A percentile compares a stretch with the other conserved stretches of the same genome.
Evolutionary conservation across 2,113 vertebrate genomes (phyloP).

Genomic region (Tragelaphus strepsiceros): DNA sequence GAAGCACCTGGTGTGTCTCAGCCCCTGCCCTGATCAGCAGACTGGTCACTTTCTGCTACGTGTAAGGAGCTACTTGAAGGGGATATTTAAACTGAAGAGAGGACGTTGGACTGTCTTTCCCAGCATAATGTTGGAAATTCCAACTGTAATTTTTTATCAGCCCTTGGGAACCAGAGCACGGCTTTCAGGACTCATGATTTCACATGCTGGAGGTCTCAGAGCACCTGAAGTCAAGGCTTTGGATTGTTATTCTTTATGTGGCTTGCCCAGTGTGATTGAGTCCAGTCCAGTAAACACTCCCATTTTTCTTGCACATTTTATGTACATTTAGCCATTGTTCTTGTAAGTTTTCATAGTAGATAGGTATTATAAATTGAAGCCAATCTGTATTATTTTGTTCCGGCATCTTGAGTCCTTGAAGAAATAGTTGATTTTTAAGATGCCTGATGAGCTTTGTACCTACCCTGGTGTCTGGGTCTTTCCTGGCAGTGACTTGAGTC

Average conservation of each 20-base stretch:
- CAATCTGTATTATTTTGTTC: not conserved
- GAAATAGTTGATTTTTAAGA: not conserved
- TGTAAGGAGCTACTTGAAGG: not conserved
- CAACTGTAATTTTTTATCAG: not conserved
- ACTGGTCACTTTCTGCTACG: not conserved
- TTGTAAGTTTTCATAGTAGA: not conserved
- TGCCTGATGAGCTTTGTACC: not conserved
- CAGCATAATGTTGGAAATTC: not conserved
- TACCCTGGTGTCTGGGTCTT: not conserved
- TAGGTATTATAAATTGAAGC: not conserved
- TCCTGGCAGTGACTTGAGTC: not conserved
- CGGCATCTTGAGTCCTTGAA: not conserved
- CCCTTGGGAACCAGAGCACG: not conserved
- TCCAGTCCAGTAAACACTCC: not conserved
- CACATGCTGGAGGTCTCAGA: not conserved
- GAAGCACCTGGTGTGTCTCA: not conserved
- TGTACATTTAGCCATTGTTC: not conserved
- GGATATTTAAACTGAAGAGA: not conserved
- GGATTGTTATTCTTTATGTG: not conserved
- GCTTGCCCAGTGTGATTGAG: not conserved
- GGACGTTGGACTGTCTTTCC: rapidly evolving
- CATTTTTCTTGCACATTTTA: not conserved
- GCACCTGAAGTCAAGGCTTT: not conserved
- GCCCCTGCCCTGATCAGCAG: not conserved
- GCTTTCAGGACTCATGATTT: not conserved